Percentiles rank a stretch among this genome's conserved stretches.
Conservation (phyloP, 1,140 invertebrate genomes). For the Monochamus saltuarius region DNA sequence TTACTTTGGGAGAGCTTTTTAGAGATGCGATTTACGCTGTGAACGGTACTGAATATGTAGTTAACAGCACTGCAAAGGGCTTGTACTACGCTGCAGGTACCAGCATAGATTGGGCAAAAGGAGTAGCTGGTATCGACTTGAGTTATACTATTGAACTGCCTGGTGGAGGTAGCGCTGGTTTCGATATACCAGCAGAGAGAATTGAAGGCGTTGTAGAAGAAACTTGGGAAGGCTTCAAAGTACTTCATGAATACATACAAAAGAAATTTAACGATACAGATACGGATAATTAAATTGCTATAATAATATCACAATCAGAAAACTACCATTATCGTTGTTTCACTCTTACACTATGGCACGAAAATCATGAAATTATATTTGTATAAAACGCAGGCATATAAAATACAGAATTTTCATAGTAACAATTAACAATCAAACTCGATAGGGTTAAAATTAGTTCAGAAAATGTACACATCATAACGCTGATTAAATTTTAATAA, state of each 20-base stretch:
- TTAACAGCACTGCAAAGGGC: slow-evolving; percentile 63
- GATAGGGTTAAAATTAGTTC: too few relatives aligned
- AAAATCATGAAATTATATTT: too few relatives aligned
- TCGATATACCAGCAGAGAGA: slow-evolving; percentile 66
- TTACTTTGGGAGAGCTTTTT: slow-evolving; percentile 52
- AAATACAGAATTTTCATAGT: too few relatives aligned
- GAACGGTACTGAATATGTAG: slow-evolving; percentile 57
- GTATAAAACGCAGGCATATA: too few relatives aligned
- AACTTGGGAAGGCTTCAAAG: slow-evolving; percentile 73
- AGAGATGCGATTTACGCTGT: slow-evolving; percentile 51
- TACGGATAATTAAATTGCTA: too few relatives aligned
- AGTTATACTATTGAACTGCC: slow-evolving; percentile 78
- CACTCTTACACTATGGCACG: too few relatives aligned
- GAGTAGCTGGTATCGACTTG: slow-evolving; percentile 64
- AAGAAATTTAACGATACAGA: too few relatives aligned
- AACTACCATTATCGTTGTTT: too few relatives aligned
- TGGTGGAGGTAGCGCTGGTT: slow-evolving; percentile 70
- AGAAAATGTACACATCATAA: too few relatives aligned
- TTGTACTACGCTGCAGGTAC: slow-evolving; percentile 66
- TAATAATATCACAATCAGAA: too few relatives aligned
- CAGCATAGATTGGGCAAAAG: slow-evolving; percentile 71
- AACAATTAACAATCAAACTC: too few relatives aligned
- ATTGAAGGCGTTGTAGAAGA: slow-evolving; percentile 73
- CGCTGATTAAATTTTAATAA: too few relatives aligned
- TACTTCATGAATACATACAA: slow-evolving; percentile 60